phyloP scores from a whole-genome alignment of 2,888 invertebrate genomes.

The Leistus spinibarbis region DNA sequence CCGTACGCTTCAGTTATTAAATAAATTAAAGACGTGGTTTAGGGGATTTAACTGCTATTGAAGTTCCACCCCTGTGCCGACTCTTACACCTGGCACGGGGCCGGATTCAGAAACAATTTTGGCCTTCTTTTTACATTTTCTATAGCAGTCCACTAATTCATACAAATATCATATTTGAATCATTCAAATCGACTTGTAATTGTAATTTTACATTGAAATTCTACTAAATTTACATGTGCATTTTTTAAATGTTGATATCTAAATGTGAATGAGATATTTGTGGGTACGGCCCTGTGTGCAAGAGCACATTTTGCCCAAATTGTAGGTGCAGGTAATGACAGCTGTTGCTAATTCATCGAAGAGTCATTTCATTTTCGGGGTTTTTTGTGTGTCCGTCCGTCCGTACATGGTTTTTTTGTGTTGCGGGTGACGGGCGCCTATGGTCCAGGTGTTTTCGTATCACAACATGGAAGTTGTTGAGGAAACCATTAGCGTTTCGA shows the following conservation, averaged over 20 bases:
- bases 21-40: neutral
- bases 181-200: neutral
- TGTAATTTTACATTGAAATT: neutral
- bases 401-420: neutral
- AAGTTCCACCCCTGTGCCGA: neutral
- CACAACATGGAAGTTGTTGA: neutral
- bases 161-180: too few relatives aligned
- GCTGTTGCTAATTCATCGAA: neutral
- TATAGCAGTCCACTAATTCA: too few relatives aligned
- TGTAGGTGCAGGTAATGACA: neutral
- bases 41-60: neutral
- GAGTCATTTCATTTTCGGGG: neutral
- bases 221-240: neutral
- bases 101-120: neutral
- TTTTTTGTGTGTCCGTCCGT: neutral
- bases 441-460: neutral
- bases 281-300: neutral
- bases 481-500: neutral
- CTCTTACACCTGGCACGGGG: neutral
- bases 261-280: neutral
- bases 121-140: too few relatives aligned
- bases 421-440: neutral
- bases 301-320: neutral
- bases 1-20: neutral
- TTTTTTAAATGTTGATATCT: neutral